phyloP scores from a whole-genome alignment of 2,888 invertebrate genomes.

The Pheosia tremula region DNA sequence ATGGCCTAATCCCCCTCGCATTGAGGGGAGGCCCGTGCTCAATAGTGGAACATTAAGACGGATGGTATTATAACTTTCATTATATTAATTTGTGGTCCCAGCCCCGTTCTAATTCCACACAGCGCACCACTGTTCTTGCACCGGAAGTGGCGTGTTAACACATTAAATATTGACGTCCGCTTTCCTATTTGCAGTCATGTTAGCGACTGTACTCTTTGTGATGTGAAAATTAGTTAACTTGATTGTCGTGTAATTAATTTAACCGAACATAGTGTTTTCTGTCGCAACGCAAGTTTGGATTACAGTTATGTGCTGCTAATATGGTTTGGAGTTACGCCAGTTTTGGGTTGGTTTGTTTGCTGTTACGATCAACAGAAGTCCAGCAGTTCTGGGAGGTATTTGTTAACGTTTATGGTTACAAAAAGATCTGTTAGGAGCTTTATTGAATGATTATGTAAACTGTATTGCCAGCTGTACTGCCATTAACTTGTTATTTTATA shows the following conservation, averaged over 20 bases:
- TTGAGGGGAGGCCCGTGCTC: too few species aligned
- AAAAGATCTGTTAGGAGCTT: too few species aligned
- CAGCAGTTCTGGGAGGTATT: background rate
- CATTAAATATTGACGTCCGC: slow-evolving; percentile 42
- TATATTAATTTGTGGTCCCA: slow-evolving; percentile 16
- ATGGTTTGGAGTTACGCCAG: background rate
- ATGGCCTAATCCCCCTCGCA: too few species aligned
- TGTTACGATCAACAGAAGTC: background rate
- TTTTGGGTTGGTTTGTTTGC: background rate
- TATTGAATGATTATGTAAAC: background rate
- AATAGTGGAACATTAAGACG: too few species aligned
- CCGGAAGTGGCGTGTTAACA: slow-evolving; percentile 40
- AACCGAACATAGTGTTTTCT: slow-evolving; percentile 1
- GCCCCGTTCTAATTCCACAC: slow-evolving; percentile 26
- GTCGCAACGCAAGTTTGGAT: background rate
- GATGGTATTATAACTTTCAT: background rate
- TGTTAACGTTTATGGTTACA: too few species aligned
- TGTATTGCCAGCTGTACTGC: too few species aligned
- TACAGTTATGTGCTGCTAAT: slow-evolving; percentile 1
- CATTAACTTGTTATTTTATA: too few species aligned
- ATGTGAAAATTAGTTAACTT: slow-evolving; percentile 15
- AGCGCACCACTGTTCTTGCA: slow-evolving; percentile 28
- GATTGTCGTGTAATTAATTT: slow-evolving; percentile 12
- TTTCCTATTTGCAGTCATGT: slow-evolving; percentile 19
- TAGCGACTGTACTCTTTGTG: slow-evolving; percentile 12